Percentiles rank a stretch among this genome's conserved stretches.
Conservation (phyloP, 1,140 invertebrate genomes). For the Gonatopus flavifemur region DNA sequence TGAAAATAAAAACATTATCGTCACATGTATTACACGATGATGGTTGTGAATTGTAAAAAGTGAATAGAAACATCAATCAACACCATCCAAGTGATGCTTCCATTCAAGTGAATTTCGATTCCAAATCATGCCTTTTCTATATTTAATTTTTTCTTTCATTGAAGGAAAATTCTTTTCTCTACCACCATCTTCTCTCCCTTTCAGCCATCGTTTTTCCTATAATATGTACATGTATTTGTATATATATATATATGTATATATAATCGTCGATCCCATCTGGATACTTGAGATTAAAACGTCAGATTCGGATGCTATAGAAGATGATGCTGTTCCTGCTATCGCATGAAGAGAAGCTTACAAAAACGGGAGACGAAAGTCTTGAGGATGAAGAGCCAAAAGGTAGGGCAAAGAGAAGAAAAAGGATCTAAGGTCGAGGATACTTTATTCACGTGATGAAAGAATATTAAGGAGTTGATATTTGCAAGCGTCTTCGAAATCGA, state of each 20-base stretch:
- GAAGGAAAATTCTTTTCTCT: background rate
- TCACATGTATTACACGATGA: too few species aligned
- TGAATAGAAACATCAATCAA: too few species aligned
- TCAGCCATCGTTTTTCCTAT: slow-evolving; percentile 7
- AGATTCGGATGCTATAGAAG: slow-evolving; percentile 44
- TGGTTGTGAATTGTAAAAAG: too few species aligned
- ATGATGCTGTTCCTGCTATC: too few species aligned
- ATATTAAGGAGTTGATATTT: slow-evolving; percentile 49
- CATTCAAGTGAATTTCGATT: too few species aligned
- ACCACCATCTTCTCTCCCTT: background rate
- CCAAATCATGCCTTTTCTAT: too few species aligned
- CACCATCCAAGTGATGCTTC: too few species aligned
- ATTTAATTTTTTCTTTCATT: too few species aligned
- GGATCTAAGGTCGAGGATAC: background rate
- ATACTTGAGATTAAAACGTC: slow-evolving; percentile 58
- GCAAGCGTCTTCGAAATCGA: slow-evolving; percentile 30
- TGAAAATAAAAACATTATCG: too few species aligned
- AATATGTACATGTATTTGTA: too few species aligned
- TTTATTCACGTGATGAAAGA: slow-evolving; percentile 15
- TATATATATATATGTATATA: too few species aligned
- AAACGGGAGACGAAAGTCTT: background rate
- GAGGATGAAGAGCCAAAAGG: slow-evolving; percentile 7
- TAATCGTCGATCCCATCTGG: slow-evolving; percentile 52
- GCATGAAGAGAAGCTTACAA: slow-evolving; percentile 15
- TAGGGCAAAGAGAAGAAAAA: slow-evolving; percentile 8